phyloP scores from a whole-genome alignment of 2,797 vertebrate genomes.

The Chaenodraco wilsoni region DNA sequence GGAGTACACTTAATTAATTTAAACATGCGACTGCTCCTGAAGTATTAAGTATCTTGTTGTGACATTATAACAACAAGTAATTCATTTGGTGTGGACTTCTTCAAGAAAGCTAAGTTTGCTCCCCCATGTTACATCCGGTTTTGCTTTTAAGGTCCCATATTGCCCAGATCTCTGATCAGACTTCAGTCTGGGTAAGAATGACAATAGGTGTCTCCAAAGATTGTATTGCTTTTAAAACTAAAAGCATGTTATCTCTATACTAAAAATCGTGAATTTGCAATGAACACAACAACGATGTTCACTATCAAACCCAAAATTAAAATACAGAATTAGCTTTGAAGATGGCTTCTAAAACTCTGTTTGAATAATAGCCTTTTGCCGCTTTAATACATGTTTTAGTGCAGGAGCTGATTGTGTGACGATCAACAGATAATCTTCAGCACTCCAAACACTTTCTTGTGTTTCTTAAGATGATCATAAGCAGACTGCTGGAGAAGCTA shows the following conservation, averaged over 20 bases:
- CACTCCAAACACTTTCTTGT: constrained; percentile 33
- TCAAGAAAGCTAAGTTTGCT: not conserved
- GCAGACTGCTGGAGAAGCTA: constrained; percentile 61
- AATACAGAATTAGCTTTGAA: constrained; percentile 8
- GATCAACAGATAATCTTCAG: constrained; percentile 31
- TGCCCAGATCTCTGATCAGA: not conserved
- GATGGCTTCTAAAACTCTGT: constrained; percentile 21
- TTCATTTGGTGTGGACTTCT: not conserved
- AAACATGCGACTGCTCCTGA: not conserved
- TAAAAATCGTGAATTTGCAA: not conserved
- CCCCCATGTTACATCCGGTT: not conserved
- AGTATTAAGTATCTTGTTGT: not conserved
- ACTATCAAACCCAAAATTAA: constrained; percentile 23
- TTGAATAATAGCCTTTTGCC: constrained; percentile 32
- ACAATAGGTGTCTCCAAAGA: too few relatives aligned
- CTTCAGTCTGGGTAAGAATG: not conserved
- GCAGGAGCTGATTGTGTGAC: constrained; percentile 3
- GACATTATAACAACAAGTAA: not conserved
- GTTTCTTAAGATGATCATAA: constrained; percentile 57
- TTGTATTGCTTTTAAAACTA: too few relatives aligned
- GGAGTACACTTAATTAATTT: not conserved
- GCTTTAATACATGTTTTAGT: constrained; percentile 13
- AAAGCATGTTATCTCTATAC: too few relatives aligned
- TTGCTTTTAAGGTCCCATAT: not conserved
- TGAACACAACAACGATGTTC: constrained; percentile 11